Evolutionary conservation across 2,113 vertebrate species (phyloP).

Genomic region (Ornithorhynchus anatinus): DNA sequence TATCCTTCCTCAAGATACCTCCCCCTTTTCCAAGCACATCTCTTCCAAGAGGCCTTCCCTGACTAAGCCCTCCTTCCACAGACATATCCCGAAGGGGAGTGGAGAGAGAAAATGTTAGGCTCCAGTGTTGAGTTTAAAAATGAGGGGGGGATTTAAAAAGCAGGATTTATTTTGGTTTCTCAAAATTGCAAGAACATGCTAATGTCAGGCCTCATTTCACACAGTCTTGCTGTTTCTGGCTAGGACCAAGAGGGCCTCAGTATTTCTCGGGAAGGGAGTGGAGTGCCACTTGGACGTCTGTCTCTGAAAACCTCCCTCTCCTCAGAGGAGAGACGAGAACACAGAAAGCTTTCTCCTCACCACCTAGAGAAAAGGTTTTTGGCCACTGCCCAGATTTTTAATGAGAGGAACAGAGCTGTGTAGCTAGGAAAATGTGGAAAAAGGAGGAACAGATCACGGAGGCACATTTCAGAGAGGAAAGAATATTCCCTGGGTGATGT

Average conservation of each 20-base stretch:
- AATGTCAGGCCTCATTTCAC: not conserved
- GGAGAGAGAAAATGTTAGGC: not conserved
- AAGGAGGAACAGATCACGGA: not conserved
- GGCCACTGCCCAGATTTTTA: constrained; percentile 16
- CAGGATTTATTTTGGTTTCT: not conserved
- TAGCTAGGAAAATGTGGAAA: not conserved
- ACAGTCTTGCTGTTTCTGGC: fast-evolving
- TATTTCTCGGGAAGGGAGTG: not conserved
- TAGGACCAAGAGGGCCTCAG: not conserved
- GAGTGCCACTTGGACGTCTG: not conserved
- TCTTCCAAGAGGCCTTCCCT: too few relatives aligned
- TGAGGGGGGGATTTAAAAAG: not conserved
- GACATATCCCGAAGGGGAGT: too few relatives aligned
- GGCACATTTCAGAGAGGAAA: constrained; percentile 3
- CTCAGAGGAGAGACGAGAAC: not conserved
- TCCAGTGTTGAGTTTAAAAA: not conserved
- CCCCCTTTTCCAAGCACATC: too few relatives aligned
- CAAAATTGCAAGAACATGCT: not conserved
- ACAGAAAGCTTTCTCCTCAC: not conserved
- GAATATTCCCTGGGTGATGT: too few relatives aligned
- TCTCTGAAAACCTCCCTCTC: not conserved
- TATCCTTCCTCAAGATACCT: too few relatives aligned
- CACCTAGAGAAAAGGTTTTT: not conserved
- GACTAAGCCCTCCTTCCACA: too few relatives aligned
- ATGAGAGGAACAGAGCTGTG: not conserved